Conservation (phyloP, 2,888 invertebrate species). For the Marronus borbonicus region DNA sequence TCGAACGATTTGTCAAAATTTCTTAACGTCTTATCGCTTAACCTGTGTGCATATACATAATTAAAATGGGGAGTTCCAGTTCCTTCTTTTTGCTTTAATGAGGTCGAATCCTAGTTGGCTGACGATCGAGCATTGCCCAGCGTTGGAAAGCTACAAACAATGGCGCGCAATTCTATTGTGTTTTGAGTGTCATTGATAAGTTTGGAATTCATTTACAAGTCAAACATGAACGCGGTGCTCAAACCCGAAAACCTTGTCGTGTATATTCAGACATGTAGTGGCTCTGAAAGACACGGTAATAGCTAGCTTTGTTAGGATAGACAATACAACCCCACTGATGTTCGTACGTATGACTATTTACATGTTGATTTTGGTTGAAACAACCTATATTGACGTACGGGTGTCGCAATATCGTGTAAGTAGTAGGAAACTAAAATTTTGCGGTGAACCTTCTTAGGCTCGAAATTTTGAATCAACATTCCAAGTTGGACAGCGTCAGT, state of each 20-base stretch:
- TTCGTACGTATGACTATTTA: constrained; percentile 53
- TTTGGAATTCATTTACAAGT: constrained; percentile 59
- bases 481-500: no score
- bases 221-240: constrained; percentile 55
- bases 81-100: constrained; percentile 45
- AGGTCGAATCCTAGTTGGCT: constrained; percentile 40
- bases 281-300: constrained; percentile 56
- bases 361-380: constrained; percentile 56
- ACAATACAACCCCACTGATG: constrained; percentile 20
- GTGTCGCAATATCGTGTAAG: no score
- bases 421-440: no score
- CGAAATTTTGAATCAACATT: no score
- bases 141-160: constrained; percentile 52
- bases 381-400: constrained; percentile 4
- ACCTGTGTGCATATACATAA: neutral
- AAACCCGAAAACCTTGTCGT: constrained; percentile 52
- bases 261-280: constrained; percentile 50
- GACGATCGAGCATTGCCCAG: constrained; percentile 27
- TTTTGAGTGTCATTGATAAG: constrained; percentile 57
- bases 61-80: neutral
- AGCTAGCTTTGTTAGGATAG: constrained; percentile 57
- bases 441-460: no score
- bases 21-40: no score
- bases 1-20: constrained; percentile 65
- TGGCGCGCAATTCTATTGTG: constrained; percentile 54